Percentiles rank a stretch among this genome's conserved stretches.
Conservation (phyloP, 2,888 invertebrate genomes). For the Fabriciana adippe region DNA sequence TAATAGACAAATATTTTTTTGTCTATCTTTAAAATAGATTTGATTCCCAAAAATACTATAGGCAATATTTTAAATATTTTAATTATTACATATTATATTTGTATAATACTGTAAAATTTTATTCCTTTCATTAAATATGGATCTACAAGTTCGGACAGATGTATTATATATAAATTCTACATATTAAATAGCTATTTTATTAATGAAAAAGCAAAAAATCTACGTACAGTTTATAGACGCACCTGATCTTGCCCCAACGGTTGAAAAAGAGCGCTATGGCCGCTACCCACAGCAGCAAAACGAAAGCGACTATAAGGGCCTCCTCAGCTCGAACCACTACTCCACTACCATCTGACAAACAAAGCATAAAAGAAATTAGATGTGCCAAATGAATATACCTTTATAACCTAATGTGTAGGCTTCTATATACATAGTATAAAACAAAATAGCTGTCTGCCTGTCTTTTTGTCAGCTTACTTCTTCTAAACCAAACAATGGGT, state of each 20-base stretch:
- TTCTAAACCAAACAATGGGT: too few species aligned
- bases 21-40: too few species aligned
- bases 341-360: slow-evolving; percentile 78
- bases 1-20: too few species aligned
- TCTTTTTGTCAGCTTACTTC: too few species aligned
- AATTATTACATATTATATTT: not conserved
- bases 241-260: slow-evolving; percentile 95
- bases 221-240: slow-evolving; percentile 81
- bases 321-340: slow-evolving; percentile 93
- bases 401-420: too few species aligned
- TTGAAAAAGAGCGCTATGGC: slow-evolving; percentile 96
- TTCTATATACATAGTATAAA: too few species aligned
- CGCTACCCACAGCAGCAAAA: slow-evolving; percentile 93
- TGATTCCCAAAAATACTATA: too few species aligned
- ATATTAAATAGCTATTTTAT: slow-evolving; percentile 22
- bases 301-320: slow-evolving; percentile 91
- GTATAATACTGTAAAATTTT: not conserved
- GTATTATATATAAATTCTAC: not conserved
- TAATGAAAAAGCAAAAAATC: slow-evolving; percentile 50
- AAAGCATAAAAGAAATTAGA: not conserved
- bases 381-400: not conserved
- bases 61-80: too few species aligned
- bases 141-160: not conserved
- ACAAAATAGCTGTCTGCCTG: too few species aligned
- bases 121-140: not conserved